A percentile compares a stretch with the other conserved stretches of the same genome.
Evolutionary conservation across 2,888 invertebrate species (phyloP).

Genomic region (Drosophila atroscutellata): DNA sequence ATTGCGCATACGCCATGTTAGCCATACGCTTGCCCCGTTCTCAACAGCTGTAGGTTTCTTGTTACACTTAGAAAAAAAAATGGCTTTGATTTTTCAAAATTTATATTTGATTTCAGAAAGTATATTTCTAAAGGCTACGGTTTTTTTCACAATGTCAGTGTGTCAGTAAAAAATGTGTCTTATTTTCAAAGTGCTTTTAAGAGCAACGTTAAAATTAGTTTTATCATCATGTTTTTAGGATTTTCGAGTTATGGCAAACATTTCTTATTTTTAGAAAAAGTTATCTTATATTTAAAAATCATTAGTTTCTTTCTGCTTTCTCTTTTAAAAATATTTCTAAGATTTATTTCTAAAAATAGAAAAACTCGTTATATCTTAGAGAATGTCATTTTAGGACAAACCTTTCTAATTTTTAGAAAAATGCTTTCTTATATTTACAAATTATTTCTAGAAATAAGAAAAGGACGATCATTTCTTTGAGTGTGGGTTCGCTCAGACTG

Average conservation of each 20-base stretch:
- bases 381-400: neutral
- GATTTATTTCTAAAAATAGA: neutral
- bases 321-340: neutral
- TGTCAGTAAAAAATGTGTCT: neutral
- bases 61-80: neutral
- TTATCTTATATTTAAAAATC: neutral
- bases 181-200: neutral
- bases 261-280: neutral
- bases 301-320: neutral
- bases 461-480: neutral
- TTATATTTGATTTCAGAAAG: neutral
- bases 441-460: neutral
- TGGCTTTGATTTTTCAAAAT: neutral
- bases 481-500: neutral
- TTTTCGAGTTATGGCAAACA: neutral
- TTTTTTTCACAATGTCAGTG: neutral
- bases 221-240: neutral
- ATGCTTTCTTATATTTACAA: neutral
- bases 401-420: neutral
- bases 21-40: conserved; percentile 77
- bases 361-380: neutral
- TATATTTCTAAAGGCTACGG: neutral
- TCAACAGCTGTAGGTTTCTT: conserved; percentile 72
- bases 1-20: conserved; percentile 81
- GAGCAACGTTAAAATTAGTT: neutral